Evolutionary conservation across 2,888 invertebrate genomes (phyloP).

Genomic region (Caradrina clavipalpis): DNA sequence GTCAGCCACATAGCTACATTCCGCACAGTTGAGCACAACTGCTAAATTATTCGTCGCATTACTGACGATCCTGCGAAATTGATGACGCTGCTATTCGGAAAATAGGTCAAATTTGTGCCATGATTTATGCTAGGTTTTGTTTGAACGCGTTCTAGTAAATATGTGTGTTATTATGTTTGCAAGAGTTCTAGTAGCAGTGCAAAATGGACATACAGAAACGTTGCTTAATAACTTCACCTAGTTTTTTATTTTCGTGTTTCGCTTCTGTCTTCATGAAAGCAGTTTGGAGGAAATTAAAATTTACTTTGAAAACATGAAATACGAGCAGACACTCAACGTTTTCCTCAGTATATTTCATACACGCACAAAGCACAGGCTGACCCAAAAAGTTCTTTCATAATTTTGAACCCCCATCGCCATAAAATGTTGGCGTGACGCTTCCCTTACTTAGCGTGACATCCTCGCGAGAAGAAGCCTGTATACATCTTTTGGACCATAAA

Average conservation of each 20-base stretch:
- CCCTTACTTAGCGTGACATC: conserved; percentile 21
- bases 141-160: conserved; percentile 9
- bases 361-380: conserved; percentile 16
- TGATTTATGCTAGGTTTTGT: conserved; percentile 33
- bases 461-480: conserved; percentile 27
- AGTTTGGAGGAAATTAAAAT: conserved; percentile 2
- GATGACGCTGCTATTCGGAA: conserved; percentile 18
- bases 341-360: conserved; percentile 18
- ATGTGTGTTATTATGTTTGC: conserved; percentile 2
- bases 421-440: conserved; percentile 27
- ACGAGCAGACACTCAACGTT: conserved; percentile 3
- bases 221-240: neutral
- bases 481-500: conserved; percentile 38
- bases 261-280: conserved; percentile 7
- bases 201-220: conserved; percentile 12
- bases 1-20: conserved; percentile 30
- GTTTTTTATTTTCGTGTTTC: conserved; percentile 25
- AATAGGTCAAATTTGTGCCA: conserved; percentile 39
- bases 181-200: neutral
- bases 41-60: conserved; percentile 50
- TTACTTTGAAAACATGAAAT: conserved; percentile 18
- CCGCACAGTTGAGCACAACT: conserved; percentile 20
- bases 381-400: conserved; percentile 29
- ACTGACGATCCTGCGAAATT: conserved; percentile 24
- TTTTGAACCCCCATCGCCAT: conserved; percentile 16